Evolutionary conservation across 2,888 invertebrate genomes (phyloP).

Genomic region (Ectemnius lituratus): DNA sequence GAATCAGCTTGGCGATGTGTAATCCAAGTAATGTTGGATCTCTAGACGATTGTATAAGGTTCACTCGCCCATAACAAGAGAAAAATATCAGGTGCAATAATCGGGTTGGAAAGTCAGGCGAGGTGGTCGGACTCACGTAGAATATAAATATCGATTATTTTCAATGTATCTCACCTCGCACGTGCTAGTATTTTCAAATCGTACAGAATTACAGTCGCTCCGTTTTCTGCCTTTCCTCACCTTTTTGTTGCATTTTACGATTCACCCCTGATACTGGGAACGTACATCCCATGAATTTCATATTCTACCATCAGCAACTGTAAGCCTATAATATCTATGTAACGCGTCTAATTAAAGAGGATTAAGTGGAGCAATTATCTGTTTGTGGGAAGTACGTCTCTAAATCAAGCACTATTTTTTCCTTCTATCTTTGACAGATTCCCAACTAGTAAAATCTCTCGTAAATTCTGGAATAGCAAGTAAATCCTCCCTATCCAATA

Average conservation of each 20-base stretch:
- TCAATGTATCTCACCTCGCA: not conserved
- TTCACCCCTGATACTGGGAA: no score
- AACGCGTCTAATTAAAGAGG: no score
- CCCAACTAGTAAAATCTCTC: no score
- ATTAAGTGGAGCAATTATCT: no score
- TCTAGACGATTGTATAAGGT: not conserved
- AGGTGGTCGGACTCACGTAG: not conserved
- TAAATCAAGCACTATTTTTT: no score
- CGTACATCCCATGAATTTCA: no score
- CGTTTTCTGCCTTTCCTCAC: not conserved
- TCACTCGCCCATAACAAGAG: no score
- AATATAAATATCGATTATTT: conserved; percentile 7
- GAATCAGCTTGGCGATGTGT: not conserved
- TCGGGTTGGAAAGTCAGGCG: not conserved
- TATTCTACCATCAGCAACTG: no score
- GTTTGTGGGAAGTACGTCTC: no score
- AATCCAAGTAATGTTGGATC: not conserved
- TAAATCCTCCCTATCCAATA: not conserved
- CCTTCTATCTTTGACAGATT: no score
- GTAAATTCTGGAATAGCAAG: not conserved
- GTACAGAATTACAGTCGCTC: not conserved
- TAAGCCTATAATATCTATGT: no score
- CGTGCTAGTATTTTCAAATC: not conserved
- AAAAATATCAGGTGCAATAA: conserved; percentile 2
- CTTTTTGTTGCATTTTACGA: no score